Evolutionary conservation across 2,797 vertebrate species (phyloP), one percentile per base, ranked within the genome.

Genomic region (Gymnoscopelus microlampas): DNA sequence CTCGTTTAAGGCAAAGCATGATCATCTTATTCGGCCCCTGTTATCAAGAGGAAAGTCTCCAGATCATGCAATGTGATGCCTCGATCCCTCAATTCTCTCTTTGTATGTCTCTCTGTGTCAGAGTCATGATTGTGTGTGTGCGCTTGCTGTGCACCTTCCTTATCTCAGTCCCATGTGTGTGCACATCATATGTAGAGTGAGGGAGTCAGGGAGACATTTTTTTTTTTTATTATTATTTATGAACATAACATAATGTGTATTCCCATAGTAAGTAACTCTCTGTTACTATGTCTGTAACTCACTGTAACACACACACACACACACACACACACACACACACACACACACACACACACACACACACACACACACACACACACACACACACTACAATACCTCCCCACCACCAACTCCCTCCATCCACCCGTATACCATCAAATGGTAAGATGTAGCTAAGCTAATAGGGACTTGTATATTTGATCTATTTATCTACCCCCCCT

Each of bases 11-110:
- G 55, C 59, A 19, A 76, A 79, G 68, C 56, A 29, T 29, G 26
- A 1, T 19, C 24, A 11, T 71, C 44, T 29, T 64, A 7, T 79
- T 73, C 50, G 78, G 77, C 85, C 85, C 75, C 81, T 89, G 79
- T 68, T 53, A 61, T 69, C 44, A 59, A 66, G 54, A 70, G 65
- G 58, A 56, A 32, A 57, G 60, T 57, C 67, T 74, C 58, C 60
- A 62, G 78, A 76, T 72, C 53, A 5, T 68, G 29, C 59, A 63
- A 44, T 44, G 9, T 10, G 35, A 39, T 32, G 35, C 66, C 50
- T 61, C 67, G 32, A 60, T 79, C 44, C 23, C 58, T 66, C 24
- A 49, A 47, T 64, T 32, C 47, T 29, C 53, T 55, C 19, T 24
- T 24, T 54, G 49, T 32, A 14, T 47, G 53, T 47, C 32, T 47